Evolutionary conservation across 1,140 invertebrate species (phyloP).

Genomic region (Lanistes nyassanus): DNA sequence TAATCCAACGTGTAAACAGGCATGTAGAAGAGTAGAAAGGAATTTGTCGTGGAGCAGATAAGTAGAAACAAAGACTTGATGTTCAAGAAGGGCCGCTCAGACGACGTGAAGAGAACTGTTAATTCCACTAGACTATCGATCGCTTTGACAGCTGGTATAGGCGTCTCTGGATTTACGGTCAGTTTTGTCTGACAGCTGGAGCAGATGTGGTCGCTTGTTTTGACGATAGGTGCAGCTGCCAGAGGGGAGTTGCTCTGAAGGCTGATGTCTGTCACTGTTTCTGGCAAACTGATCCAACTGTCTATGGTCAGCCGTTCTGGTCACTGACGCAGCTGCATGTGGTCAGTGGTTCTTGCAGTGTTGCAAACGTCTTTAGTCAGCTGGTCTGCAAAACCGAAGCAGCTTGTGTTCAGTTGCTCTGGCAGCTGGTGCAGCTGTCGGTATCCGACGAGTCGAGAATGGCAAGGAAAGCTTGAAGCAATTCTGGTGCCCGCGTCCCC

Average conservation of each 20-base stretch:
- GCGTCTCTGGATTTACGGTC: too few species aligned
- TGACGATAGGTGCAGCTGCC: background rate
- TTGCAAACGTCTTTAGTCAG: background rate
- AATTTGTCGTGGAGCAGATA: too few species aligned
- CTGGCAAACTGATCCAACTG: too few species aligned
- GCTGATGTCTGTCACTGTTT: background rate
- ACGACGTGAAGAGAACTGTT: too few species aligned
- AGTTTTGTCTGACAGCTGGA: too few species aligned
- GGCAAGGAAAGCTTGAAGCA: constrained; percentile 31
- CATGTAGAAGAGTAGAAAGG: too few species aligned
- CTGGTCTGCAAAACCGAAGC: background rate
- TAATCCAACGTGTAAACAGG: too few species aligned
- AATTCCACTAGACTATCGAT: too few species aligned
- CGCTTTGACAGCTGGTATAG: too few species aligned
- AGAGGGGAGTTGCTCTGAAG: background rate
- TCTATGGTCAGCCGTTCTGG: background rate
- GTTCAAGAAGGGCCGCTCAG: too few species aligned
- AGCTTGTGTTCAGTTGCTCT: constrained; percentile 16
- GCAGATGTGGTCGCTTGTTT: too few species aligned
- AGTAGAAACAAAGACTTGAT: too few species aligned
- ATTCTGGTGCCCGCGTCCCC: constrained; percentile 26
- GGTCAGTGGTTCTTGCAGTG: background rate
- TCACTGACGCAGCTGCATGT: background rate
- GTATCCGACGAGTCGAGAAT: constrained; percentile 37
- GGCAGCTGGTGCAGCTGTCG: constrained; percentile 31